These are phyloP conservation scores for Chelonoidis abingdonii DNA, from an alignment of 2,113 vertebrate species.

Conservation along the genomic window DNA sequence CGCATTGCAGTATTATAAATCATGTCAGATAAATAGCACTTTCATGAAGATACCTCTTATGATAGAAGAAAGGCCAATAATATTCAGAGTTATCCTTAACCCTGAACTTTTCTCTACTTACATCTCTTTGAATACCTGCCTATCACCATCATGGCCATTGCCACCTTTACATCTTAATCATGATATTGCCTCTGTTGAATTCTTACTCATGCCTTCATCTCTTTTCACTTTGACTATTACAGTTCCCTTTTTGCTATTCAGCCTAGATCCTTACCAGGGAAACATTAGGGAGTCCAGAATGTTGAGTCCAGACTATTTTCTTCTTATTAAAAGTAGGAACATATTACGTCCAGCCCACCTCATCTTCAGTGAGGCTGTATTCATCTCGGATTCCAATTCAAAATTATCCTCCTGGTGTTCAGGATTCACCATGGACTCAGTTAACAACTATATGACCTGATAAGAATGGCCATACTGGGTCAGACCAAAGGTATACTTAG, in stretches of 20 bases:
- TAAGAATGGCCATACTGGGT: neutral
- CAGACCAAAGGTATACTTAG: neutral
- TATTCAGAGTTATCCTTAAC: neutral
- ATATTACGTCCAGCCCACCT: neutral
- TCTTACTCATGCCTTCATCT: neutral
- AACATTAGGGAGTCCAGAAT: neutral
- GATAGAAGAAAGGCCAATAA: neutral
- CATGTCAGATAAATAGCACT: neutral
- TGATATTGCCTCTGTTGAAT: neutral
- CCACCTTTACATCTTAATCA: neutral
- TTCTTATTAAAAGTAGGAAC: constrained; percentile 1
- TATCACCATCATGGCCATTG: neutral
- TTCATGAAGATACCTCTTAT: neutral
- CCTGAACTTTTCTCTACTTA: neutral
- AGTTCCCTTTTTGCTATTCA: neutral
- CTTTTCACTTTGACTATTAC: neutral
- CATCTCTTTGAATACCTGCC: neutral
- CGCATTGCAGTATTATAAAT: constrained; percentile 1
- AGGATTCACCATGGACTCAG: neutral
- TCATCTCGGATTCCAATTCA: constrained; percentile 1
- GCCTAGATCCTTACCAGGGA: neutral
- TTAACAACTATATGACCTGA: neutral
- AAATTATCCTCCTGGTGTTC: constrained; percentile 23
- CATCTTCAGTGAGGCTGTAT: neutral
- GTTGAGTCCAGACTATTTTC: neutral